These are phyloP conservation scores for Anabas testudineus DNA, from an alignment of 2,797 vertebrate genomes.

Conservation along the genomic window DNA sequence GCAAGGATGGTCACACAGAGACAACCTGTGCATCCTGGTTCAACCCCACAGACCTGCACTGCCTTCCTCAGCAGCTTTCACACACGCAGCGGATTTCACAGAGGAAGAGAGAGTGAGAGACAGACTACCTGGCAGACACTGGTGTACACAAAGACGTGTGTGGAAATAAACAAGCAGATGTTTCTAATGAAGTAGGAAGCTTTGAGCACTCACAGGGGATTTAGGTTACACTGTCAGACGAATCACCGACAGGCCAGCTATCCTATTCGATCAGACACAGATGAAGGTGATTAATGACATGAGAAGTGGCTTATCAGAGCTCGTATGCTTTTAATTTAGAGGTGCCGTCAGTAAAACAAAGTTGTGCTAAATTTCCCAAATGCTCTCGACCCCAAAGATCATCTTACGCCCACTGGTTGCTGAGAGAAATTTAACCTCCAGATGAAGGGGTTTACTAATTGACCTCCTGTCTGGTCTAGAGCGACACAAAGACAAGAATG, in stretches of 20 bases:
- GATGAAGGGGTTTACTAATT: conserved; percentile 9
- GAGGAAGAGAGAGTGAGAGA: conserved; percentile 42
- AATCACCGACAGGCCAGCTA: conserved; percentile 21
- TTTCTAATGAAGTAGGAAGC: conserved; percentile 73
- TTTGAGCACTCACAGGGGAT: conserved; percentile 67
- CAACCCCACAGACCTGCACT: conserved; percentile 7
- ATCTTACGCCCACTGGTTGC: conserved; percentile 19
- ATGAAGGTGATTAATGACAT: conserved; percentile 68
- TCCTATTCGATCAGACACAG: conserved; percentile 43
- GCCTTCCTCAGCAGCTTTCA: conserved; percentile 42
- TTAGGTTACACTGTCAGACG: conserved; percentile 56
- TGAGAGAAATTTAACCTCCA: conserved; percentile 16
- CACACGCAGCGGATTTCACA: conserved; percentile 19
- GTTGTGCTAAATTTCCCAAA: conserved; percentile 30
- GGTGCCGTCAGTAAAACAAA: neutral
- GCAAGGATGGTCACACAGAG: conserved; percentile 1
- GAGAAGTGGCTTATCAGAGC: conserved; percentile 36
- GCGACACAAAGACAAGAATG: conserved; percentile 21
- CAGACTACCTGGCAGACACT: conserved; percentile 55
- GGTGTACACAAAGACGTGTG: conserved; percentile 35
- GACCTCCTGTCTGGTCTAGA: conserved; percentile 16
- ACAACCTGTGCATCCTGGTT: conserved; percentile 20
- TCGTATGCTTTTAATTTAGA: conserved; percentile 20
- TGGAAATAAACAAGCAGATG: conserved; percentile 75
- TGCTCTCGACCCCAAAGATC: conserved; percentile 20